Evolutionary conservation across 2,797 vertebrate genomes (phyloP).

Genomic region (Pelochelys cantorii): DNA sequence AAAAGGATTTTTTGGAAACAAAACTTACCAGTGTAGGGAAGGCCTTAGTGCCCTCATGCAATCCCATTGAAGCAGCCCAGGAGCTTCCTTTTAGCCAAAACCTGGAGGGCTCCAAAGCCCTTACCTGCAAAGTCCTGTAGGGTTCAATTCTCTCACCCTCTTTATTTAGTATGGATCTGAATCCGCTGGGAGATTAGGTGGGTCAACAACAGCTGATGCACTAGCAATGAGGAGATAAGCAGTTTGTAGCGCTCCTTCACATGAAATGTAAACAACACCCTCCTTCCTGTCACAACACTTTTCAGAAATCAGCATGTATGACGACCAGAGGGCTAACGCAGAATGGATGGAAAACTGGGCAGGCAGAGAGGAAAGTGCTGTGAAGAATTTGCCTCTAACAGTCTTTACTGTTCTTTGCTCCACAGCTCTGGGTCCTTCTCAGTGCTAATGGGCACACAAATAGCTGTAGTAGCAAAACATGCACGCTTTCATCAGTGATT

Average conservation of each 20-base stretch:
- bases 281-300: not conserved
- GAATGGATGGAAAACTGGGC: not conserved
- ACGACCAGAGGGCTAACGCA: not conserved
- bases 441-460: not conserved
- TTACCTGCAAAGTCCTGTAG: slow-evolving; percentile 11
- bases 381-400: not conserved
- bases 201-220: not conserved
- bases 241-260: not conserved
- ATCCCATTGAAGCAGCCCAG: not conserved
- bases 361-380: not conserved
- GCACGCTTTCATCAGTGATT: not conserved
- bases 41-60: not conserved
- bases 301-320: not conserved
- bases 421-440: not conserved
- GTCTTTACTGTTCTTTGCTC: not conserved
- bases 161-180: not conserved
- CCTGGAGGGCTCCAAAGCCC: not conserved
- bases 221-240: accelerated
- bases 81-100: slow-evolving; percentile 21
- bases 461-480: not conserved
- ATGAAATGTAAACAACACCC: not conserved
- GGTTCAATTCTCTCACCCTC: not conserved
- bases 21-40: too few species aligned
- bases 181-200: not conserved
- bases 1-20: too few species aligned